Evolutionary conservation across 2,797 vertebrate genomes (phyloP).

Genomic region (Neopelma chrysocephalum): DNA sequence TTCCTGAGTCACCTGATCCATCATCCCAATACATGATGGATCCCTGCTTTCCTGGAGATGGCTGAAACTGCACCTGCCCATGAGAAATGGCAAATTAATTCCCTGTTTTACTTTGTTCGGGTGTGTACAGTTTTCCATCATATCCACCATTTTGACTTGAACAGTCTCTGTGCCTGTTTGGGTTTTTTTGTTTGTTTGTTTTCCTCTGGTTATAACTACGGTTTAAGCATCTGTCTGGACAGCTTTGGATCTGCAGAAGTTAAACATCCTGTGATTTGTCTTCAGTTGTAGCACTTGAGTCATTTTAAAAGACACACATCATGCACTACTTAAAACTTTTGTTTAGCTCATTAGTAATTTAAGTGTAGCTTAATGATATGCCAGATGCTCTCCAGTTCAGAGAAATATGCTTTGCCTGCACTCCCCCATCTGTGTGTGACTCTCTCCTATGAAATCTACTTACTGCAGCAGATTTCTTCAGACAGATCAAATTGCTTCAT

Average conservation of each 20-base stretch:
- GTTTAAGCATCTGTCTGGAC: background rate
- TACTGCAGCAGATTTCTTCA: conserved; percentile 20
- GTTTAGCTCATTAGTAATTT: conserved; percentile 51
- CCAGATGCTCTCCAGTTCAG: conserved; percentile 55
- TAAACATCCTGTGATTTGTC: background rate
- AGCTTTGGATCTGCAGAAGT: background rate
- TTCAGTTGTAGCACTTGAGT: conserved; percentile 16
- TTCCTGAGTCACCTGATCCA: background rate
- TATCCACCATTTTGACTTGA: background rate
- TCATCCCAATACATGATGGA: background rate
- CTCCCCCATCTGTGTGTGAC: conserved; percentile 8
- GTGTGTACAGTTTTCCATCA: background rate
- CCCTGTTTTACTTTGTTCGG: background rate
- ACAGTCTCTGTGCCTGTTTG: background rate
- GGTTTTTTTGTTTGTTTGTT: background rate
- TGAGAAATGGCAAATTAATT: background rate
- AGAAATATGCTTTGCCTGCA: conserved; percentile 23
- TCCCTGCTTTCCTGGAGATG: background rate
- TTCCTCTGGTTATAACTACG: background rate
- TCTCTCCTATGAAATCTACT: conserved; percentile 34
- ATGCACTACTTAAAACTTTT: conserved; percentile 23
- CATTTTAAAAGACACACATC: conserved; percentile 9
- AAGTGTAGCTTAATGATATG: background rate
- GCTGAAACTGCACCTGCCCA: background rate
- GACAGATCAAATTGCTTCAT: background rate